Percentiles rank a stretch among this genome's conserved stretches.
phyloP scores from a whole-genome alignment of 2,797 vertebrate genomes.

The Myotis pilosus region DNA sequence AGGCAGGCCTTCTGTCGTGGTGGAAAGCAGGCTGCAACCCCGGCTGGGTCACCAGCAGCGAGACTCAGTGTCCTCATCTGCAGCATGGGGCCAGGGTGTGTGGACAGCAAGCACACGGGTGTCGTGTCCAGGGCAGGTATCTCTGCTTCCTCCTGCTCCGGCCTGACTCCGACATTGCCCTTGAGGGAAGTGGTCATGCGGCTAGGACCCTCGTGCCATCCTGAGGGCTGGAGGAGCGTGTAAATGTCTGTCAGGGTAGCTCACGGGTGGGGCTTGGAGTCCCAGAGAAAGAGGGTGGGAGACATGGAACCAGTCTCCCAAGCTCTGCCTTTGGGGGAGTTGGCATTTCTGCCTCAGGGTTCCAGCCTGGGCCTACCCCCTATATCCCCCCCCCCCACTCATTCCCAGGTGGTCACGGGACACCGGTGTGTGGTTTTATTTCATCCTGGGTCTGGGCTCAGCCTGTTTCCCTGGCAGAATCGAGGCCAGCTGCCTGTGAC shows the following conservation, averaged over 20 bases:
- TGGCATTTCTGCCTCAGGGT: neutral
- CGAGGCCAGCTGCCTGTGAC: neutral
- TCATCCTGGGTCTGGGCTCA: neutral
- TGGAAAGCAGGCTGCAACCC: neutral
- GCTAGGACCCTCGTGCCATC: rapidly evolving
- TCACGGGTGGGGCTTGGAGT: neutral
- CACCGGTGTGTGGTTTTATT: neutral
- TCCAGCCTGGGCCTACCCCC: neutral
- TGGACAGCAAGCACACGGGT: too few species aligned
- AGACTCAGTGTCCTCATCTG: neutral
- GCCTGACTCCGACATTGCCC: neutral
- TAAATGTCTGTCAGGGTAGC: neutral
- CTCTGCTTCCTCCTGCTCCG: neutral
- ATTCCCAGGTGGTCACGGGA: neutral
- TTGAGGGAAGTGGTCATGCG: rapidly evolving
- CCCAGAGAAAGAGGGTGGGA: neutral
- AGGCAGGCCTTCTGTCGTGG: neutral
- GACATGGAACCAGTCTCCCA: neutral
- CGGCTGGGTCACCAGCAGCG: neutral
- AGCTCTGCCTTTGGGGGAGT: neutral
- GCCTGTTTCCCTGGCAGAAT: neutral
- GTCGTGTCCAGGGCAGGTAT: too few species aligned
- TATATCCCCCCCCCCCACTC: neutral
- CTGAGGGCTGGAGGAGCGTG: neutral
- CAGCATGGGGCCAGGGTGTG: too few species aligned